Base-by-base conservation (phyloP, 2,888 invertebrate species). In the Aphelenchoides bicaudatus region DNA sequence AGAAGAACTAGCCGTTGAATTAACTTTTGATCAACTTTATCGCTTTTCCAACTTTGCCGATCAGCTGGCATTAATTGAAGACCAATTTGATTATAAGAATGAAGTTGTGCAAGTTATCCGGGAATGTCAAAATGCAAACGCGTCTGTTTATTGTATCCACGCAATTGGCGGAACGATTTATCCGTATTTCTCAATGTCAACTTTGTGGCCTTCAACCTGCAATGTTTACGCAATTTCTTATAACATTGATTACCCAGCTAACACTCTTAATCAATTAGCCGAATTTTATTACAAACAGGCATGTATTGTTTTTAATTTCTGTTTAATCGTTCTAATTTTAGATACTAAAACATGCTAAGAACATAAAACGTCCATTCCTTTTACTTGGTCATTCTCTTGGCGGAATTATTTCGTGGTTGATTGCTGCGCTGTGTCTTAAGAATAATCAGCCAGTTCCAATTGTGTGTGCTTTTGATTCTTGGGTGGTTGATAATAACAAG, bases 81-180 rank as follows among this genome's bases (percentile, higher is more conserved):
- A 19, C 6, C 13, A 29, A 61, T 31, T 13, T 5, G 29, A 10
- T 16, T 8, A 21, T 5, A 23, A 19, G 16, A 30, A 29, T 8
- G 29, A 37, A 2, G 59, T 67, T 4, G 65, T 70, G 3, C 62
- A 65, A 0, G 58, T 59, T 25, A 57, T 70, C 8, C 39, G 69
- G 53, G 25, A 25, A 43, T 29, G 39, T 6, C 1, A 58, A 1
- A 49, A 61, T 10, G 58, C 68, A 3, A 66, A 57, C 5, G 57
- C 65, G 50, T 67, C 63, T 39, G 65, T 74, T 28, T 75, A 74
- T 39, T 57, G 69, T 16, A 67, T 72, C 28, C 75, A 75, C 50
- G 74, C 75, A 3, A 73, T 75, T 49, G 75, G 75, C n/a, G 75
- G 75, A 34, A 72, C 73, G 1, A 67, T 75, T 31, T 74, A 66